Evolutionary conservation across 1,140 invertebrate genomes (phyloP), one percentile per base, ranked within the genome.

Genomic region (Aculops lycopersici): DNA sequence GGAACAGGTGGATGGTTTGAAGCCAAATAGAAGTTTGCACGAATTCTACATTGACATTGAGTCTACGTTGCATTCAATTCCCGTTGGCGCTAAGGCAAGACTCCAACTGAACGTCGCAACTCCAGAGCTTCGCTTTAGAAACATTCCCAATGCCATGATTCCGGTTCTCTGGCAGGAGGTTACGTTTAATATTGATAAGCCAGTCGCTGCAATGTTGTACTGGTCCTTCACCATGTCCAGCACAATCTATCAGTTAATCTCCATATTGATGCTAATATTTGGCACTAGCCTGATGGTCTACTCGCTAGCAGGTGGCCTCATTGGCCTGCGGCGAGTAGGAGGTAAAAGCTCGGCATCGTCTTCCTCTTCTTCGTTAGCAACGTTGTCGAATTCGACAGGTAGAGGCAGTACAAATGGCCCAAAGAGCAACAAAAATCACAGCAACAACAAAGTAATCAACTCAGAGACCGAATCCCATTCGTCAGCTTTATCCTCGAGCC

Each of bases 41-140:
- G 62, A 69, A 45, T 68, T 81, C 20, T 78, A 64, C 55, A 67
- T 84, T 41, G 76, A 80, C 48, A 64, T 81, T 1, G 76, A 81
- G 51, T 41, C 45, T 35, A 42, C 43, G 14, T n/a, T 31, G n/a
- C 8, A 31, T 31, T 31, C 24, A n/a, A 31, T 31, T 31, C 24
- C 24, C 8, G 37, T 50, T 2, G 42, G 37, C 36, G 35, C 43
- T 1, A 20, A 43, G 35, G 47, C 45, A 4, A 21, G 40, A 36
- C 38, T 50, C 14, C 49, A 50, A 36, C 45, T 50, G 3, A 50
- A 48, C 46, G 42, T 50, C 19, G 46, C 42, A n/a, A 45, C 48
- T 0, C 24, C 14, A 3, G 44, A 45, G 38, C 24, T 42, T 3
- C 43, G 47, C n/a, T 48, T 45, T 21, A 40, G 43, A 2, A 38